phyloP scores from a whole-genome alignment of 2,797 vertebrate species.

The Trematomus bernacchii region DNA sequence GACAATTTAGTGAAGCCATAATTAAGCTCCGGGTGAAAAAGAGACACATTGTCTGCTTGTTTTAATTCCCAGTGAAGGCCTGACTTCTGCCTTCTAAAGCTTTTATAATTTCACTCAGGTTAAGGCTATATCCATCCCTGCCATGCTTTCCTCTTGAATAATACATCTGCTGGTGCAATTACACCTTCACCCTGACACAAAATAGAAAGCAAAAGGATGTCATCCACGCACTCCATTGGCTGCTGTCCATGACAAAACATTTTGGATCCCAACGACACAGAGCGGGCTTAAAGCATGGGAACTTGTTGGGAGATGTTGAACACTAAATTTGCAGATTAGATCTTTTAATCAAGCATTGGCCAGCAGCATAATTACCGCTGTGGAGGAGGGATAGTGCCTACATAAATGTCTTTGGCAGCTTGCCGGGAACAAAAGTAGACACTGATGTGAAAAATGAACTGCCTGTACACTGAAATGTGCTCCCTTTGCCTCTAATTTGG shows the following conservation, averaged over 20 bases:
- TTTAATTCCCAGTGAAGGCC: conserved; percentile 30
- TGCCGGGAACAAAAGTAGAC: conserved; percentile 71
- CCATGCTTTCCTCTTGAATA: conserved; percentile 68
- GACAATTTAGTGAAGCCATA: conserved; percentile 9
- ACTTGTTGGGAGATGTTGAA: conserved; percentile 74
- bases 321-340: conserved; percentile 78
- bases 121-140: conserved; percentile 43
- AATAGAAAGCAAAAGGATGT: conserved; percentile 71
- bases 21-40: conserved; percentile 40
- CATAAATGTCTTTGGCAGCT: conserved; percentile 76
- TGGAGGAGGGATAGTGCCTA: conserved; percentile 73
- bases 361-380: conserved; percentile 73
- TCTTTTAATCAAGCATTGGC: conserved; percentile 80
- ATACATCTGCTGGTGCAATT: conserved; percentile 71
- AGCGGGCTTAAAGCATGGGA: conserved; percentile 55
- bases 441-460: conserved; percentile 76
- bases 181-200: conserved; percentile 68
- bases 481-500: conserved; percentile 64
- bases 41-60: conserved; percentile 20
- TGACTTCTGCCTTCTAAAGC: conserved; percentile 30
- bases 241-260: conserved; percentile 49
- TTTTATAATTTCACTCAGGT: conserved; percentile 41
- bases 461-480: conserved; percentile 60
- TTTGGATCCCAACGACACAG: conserved; percentile 26
- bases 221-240: conserved; percentile 56